Conservation (phyloP, 53 echinoderm and acorn worm species). For the Echinometra lucunter region DNA sequence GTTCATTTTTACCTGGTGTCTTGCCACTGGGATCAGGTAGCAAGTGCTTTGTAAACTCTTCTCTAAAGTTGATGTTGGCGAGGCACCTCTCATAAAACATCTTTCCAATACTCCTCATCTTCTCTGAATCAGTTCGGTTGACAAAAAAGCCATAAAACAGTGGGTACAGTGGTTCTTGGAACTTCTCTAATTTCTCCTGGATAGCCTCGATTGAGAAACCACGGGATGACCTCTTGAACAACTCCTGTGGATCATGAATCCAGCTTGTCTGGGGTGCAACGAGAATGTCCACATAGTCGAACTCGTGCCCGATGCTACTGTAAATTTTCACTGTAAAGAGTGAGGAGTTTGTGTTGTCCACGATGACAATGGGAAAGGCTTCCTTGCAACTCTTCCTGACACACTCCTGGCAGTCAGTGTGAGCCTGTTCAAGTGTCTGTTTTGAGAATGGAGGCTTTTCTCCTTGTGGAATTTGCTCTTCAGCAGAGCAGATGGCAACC, state of each 20-base stretch:
- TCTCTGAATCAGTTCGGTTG: constrained; percentile 71
- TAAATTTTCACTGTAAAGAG: constrained; percentile 64
- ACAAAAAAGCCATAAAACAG: constrained; percentile 92
- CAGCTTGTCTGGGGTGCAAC: constrained; percentile 70
- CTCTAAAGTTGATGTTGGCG: constrained; percentile 67
- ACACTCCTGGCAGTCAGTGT: constrained; percentile 2
- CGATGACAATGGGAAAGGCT: constrained; percentile 64
- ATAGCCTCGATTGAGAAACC: neutral
- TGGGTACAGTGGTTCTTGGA: constrained; percentile 68
- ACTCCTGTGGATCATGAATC: neutral
- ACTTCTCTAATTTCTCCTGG: constrained; percentile 25
- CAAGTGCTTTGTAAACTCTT: constrained; percentile 79
- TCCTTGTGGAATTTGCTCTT: constrained; percentile 34
- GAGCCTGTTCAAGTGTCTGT: constrained; percentile 34
- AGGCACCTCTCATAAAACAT: constrained; percentile 64
- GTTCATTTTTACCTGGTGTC: constrained; percentile 64
- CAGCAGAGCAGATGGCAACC: constrained; percentile 57
- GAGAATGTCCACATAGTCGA: constrained; percentile 75
- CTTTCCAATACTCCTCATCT: constrained; percentile 60
- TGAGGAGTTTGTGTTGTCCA: constrained; percentile 69
- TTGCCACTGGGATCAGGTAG: constrained; percentile 59
- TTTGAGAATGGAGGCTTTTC: constrained; percentile 48
- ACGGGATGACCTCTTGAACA: constrained; percentile 42
- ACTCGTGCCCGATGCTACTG: constrained; percentile 64
- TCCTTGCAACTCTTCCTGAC: constrained; percentile 54